These are phyloP conservation scores for Crotalus horridus DNA, from an alignment of 2,113 vertebrate genomes.

Conservation along the genomic window DNA sequence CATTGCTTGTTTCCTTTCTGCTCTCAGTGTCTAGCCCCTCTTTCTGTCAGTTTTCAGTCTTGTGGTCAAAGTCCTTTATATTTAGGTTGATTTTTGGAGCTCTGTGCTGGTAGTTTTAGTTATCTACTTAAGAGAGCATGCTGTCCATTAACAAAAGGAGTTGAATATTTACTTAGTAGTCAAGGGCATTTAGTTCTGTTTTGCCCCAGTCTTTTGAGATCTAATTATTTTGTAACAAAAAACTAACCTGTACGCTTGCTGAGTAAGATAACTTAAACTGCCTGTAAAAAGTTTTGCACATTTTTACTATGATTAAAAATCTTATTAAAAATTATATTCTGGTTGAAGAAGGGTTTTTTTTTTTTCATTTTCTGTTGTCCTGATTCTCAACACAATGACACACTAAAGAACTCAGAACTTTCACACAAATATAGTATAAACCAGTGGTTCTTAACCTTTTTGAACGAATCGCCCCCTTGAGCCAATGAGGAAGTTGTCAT, in stretches of 20 bases:
- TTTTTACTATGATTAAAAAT: not conserved
- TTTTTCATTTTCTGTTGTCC: not conserved
- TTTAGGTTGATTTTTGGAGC: not conserved
- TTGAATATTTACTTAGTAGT: slow-evolving; percentile 28
- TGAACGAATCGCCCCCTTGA: too few species aligned
- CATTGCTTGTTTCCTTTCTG: not conserved
- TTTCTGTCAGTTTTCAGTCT: not conserved
- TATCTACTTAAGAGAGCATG: not conserved
- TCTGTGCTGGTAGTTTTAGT: not conserved
- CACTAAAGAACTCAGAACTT: not conserved
- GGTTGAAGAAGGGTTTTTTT: not conserved
- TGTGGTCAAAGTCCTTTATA: not conserved
- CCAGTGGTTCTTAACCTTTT: too few species aligned
- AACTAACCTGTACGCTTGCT: not conserved
- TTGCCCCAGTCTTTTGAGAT: slow-evolving; percentile 6
- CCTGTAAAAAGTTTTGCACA: not conserved
- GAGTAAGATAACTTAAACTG: slow-evolving; percentile 5
- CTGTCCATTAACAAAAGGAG: slow-evolving; percentile 10
- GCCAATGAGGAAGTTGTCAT: too few species aligned
- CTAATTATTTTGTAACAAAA: slow-evolving; percentile 10
- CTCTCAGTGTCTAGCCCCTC: not conserved
- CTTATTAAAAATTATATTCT: not conserved
- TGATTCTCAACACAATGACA: not conserved
- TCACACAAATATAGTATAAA: not conserved
- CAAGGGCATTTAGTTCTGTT: slow-evolving; percentile 2